Conservation (phyloP, 2,888 invertebrate species). For the Gymnoscelis rufifasciata region DNA sequence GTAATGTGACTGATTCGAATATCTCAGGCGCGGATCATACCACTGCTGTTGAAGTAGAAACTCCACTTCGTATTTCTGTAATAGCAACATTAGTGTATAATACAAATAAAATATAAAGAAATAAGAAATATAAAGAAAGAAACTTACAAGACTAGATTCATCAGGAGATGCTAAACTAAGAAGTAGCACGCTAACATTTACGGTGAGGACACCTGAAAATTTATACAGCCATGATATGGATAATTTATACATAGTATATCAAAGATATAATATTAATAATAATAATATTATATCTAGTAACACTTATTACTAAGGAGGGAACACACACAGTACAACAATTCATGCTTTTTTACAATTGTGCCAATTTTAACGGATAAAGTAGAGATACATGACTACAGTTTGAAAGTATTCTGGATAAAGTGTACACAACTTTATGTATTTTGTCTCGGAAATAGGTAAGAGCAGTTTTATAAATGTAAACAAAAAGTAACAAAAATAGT, state of each 20-base stretch:
- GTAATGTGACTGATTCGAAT: conserved; percentile 92
- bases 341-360: conserved; percentile 38
- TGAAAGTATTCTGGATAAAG: conserved; percentile 4
- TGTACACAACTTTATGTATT: background rate
- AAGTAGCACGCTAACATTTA: conserved; percentile 95
- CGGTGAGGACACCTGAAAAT: conserved; percentile 91
- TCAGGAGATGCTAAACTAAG: conserved; percentile 96
- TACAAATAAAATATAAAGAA: background rate
- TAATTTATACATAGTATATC: too few relatives aligned
- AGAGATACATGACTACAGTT: conserved; percentile 7
- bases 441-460: too few relatives aligned
- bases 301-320: conserved; percentile 22
- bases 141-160: conserved; percentile 96
- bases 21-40: conserved; percentile 93
- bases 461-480: background rate
- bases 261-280: conserved; percentile 20
- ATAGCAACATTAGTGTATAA: conserved; percentile 26
- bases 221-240: conserved; percentile 29
- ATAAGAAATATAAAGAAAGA: conserved; percentile 23
- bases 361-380: conserved; percentile 36
- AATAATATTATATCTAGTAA: background rate
- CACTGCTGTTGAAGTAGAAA: conserved; percentile 96
- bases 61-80: conserved; percentile 97
- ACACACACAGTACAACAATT: conserved; percentile 41
- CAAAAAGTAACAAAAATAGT: conserved; percentile 11